phyloP scores from a whole-genome alignment of 2,888 invertebrate species.

The Cabera pusaria region DNA sequence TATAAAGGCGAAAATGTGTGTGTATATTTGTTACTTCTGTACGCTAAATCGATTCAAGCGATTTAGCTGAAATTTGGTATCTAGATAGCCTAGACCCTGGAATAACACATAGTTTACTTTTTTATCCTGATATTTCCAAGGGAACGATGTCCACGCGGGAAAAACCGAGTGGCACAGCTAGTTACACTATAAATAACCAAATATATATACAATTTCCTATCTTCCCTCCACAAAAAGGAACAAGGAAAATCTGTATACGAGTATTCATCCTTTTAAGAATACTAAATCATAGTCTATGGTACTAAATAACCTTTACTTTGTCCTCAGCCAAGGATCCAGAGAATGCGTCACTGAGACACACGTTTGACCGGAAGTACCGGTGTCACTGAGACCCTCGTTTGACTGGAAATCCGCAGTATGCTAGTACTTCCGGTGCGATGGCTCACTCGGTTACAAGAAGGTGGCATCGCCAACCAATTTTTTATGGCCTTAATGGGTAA shows the following conservation, averaged over 20 bases:
- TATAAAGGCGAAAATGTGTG: too few species aligned
- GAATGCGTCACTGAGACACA: conserved; percentile 44
- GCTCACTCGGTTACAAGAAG: conserved; percentile 61
- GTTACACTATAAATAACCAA: too few species aligned
- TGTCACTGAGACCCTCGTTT: conserved; percentile 38
- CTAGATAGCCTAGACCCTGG: too few species aligned
- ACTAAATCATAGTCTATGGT: conserved; percentile 1
- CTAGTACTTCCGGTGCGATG: conserved; percentile 59
- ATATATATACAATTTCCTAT: too few species aligned
- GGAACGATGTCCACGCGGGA: too few species aligned
- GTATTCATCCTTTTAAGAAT: conserved; percentile 1
- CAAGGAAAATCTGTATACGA: conserved; percentile 8
- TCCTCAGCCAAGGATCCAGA: conserved; percentile 31
- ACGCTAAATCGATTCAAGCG: too few species aligned
- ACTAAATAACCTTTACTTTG: conserved; percentile 22
- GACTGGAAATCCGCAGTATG: conserved; percentile 52
- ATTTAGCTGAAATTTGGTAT: too few species aligned
- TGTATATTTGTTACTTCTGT: too few species aligned
- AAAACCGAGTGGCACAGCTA: too few species aligned
- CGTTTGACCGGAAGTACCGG: conserved; percentile 42
- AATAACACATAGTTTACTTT: too few species aligned
- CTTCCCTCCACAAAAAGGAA: conserved; percentile 8
- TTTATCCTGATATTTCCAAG: too few species aligned
- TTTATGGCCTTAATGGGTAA: conserved; percentile 76
- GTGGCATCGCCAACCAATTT: conserved; percentile 69